These are phyloP conservation scores for Malurus melanocephalus DNA, from an alignment of 2,113 vertebrate genomes.

Conservation along the genomic window DNA sequence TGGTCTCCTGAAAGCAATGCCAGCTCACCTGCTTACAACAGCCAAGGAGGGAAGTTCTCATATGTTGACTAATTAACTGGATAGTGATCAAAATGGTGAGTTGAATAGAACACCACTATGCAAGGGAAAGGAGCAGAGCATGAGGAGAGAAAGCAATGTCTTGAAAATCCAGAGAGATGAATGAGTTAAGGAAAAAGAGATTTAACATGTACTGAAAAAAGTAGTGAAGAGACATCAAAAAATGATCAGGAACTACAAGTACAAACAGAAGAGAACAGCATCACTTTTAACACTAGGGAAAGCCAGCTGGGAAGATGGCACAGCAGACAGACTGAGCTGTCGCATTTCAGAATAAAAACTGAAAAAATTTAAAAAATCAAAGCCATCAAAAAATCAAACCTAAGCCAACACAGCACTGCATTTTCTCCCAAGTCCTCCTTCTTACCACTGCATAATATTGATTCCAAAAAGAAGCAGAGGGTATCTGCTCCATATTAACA, in stretches of 20 bases:
- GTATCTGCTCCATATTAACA: background rate
- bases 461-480: background rate
- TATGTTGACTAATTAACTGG: background rate
- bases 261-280: constrained; percentile 17
- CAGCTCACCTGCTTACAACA: background rate
- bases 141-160: background rate
- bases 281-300: constrained; percentile 1
- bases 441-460: background rate
- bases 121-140: background rate
- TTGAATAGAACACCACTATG: background rate
- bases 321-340: background rate
- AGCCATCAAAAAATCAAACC: background rate
- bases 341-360: background rate
- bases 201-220: constrained; percentile 25
- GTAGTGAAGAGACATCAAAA: constrained; percentile 6
- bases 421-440: background rate
- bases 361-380: background rate
- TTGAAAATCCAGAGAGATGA: background rate
- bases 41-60: background rate
- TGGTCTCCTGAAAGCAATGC: background rate
- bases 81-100: background rate
- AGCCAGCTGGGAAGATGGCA: background rate
- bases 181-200: constrained; percentile 12
- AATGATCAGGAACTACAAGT: constrained; percentile 9
- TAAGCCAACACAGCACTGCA: background rate